These are phyloP conservation scores for Chaetodon trifascialis DNA, from an alignment of 2,113 vertebrate species.

Conservation along the genomic window DNA sequence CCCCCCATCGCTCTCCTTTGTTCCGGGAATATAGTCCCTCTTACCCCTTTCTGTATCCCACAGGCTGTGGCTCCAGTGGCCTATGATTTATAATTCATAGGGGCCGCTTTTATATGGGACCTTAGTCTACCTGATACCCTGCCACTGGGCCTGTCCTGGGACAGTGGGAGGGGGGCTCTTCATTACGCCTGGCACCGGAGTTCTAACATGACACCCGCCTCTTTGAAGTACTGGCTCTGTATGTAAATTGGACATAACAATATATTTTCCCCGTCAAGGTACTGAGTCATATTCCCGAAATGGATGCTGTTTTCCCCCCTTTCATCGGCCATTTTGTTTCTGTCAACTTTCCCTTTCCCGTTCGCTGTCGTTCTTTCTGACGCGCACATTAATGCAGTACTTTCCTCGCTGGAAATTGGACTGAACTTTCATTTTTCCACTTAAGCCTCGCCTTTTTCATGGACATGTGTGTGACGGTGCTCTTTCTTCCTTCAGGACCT, in stretches of 20 bases:
- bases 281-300: conserved; percentile 64
- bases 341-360: background rate
- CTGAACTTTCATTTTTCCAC: conserved; percentile 37
- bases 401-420: conserved; percentile 37
- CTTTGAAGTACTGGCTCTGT: conserved; percentile 69
- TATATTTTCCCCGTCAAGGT: conserved; percentile 66
- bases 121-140: conserved; percentile 88
- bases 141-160: conserved; percentile 83
- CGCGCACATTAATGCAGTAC: conserved; percentile 1
- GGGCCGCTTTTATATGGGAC: conserved; percentile 89
- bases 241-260: conserved; percentile 79
- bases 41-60: conserved; percentile 84
- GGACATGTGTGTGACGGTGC: conserved; percentile 44
- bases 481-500: conserved; percentile 75
- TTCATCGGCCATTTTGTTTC: conserved; percentile 48
- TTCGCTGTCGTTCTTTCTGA: background rate
- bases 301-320: conserved; percentile 26
- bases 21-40: conserved; percentile 86
- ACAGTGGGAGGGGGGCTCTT: conserved; percentile 79
- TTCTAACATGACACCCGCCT: conserved; percentile 79
- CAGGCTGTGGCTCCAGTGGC: conserved; percentile 87
- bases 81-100: conserved; percentile 92
- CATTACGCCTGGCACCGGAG: conserved; percentile 81
- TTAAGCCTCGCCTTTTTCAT: conserved; percentile 39
- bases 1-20: conserved; percentile 81